Evolutionary conservation across 2,113 vertebrate species (phyloP).

Genomic region (Strigops habroptila): DNA sequence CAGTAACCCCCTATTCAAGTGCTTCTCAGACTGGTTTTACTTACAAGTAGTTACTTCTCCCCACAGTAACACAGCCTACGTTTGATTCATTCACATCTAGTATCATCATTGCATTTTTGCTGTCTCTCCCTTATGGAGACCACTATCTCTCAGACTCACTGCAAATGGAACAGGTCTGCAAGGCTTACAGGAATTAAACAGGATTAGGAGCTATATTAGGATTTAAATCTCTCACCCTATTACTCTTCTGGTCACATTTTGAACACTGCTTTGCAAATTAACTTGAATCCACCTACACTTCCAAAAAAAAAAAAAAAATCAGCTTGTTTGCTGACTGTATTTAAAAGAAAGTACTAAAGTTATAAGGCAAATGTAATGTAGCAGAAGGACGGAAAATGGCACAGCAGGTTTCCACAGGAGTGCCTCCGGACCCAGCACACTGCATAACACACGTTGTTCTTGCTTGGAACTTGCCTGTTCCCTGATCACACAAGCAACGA

Average conservation of each 20-base stretch:
- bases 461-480: not conserved
- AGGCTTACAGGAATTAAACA: slow-evolving; percentile 70
- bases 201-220: slow-evolving; percentile 79
- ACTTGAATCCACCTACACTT: slow-evolving; percentile 1
- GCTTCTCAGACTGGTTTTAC: not conserved
- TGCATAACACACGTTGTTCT: not conserved
- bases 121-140: not conserved
- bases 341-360: not conserved
- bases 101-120: slow-evolving; percentile 29
- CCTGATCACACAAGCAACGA: not conserved
- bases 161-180: slow-evolving; percentile 57
- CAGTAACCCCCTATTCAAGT: not conserved
- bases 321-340: not conserved
- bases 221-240: slow-evolving; percentile 76
- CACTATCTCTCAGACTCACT: not conserved
- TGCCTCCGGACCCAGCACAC: not conserved
- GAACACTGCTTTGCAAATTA: slow-evolving; percentile 48
- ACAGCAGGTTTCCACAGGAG: not conserved
- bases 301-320: not conserved
- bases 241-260: slow-evolving; percentile 63
- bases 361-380: not conserved
- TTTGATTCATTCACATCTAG: not conserved
- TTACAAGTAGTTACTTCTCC: not conserved
- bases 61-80: not conserved
- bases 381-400: not conserved